Evolutionary conservation across 1,140 invertebrate genomes (phyloP), one percentile per base, ranked within the genome.

Genomic region (Lordiphosa stackelbergi): DNA sequence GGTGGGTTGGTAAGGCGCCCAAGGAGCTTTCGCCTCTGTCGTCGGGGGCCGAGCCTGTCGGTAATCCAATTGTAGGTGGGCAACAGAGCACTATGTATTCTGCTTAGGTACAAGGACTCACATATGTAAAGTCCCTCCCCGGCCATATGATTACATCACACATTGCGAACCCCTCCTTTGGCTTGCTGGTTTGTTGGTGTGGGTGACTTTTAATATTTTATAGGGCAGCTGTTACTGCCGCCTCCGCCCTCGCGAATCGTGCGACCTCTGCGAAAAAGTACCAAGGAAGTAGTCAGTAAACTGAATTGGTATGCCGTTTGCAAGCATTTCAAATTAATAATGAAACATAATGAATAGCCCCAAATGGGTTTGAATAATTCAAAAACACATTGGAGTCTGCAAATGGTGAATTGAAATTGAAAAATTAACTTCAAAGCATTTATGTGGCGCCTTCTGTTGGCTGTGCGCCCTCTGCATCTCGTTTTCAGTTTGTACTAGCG

Each of bases 131-230:
- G 24, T 61, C 43, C 43, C 28, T 43, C 49, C 56, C 62, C 46
- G 45, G 62, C 63, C 53, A 48, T 56, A 61, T 70, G 69, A 79
- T 78, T 78, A 78, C 74, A 79, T 78, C 64, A 66, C 63, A 58
- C 73, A 59, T 69, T 22, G 46, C 42, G 48, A 40, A 28, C 12
- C 13, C 31, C 42, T 35, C 9, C 12, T 5, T 34, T 3, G 2
- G 19, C n/a, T 19, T 24, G 11, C 24, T 28, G 24, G 24, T 7
- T 13, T 13, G 28, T 43, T 38, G 58, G 57, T 42, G 2, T 60
- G 61, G 43, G 35, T 47, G 68, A 77, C 69, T 78, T 78, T 77
- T 78, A 77, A 77, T 78, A 73, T 78, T 77, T 78, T 60, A 78
- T 78, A 42, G 63, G 69, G 69, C 73, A 77, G 73, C 68, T 77